Conservation (phyloP, 2,797 vertebrate genomes). For the Gallinago nigripennis region DNA sequence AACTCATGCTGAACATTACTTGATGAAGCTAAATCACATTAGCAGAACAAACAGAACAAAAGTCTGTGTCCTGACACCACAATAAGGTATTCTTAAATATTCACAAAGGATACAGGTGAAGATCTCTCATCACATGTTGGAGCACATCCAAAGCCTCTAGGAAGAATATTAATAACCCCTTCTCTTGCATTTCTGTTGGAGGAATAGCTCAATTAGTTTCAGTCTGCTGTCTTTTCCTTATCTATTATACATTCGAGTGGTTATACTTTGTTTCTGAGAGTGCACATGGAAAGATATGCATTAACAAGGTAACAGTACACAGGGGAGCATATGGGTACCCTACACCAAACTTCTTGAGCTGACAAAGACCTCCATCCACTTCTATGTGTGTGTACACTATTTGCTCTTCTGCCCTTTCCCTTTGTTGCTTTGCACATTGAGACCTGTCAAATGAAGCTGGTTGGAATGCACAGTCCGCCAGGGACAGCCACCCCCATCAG, state of each 20-base stretch:
- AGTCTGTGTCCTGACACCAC: slow-evolving; percentile 16
- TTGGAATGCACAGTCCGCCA: not conserved
- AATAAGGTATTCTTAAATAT: slow-evolving; percentile 38
- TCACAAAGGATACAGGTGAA: slow-evolving; percentile 29
- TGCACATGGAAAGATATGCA: not conserved
- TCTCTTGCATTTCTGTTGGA: not conserved
- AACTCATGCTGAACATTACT: slow-evolving; percentile 66
- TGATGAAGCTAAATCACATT: slow-evolving; percentile 68
- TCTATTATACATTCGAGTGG: slow-evolving; percentile 26
- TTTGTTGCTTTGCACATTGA: accelerated
- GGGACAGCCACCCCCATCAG: not conserved
- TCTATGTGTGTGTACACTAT: accelerated
- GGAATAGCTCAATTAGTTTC: slow-evolving; percentile 51
- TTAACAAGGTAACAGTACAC: not conserved
- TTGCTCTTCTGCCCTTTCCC: not conserved
- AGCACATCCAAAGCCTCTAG: slow-evolving; percentile 41
- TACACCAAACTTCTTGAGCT: not conserved
- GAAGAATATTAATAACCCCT: slow-evolving; percentile 44
- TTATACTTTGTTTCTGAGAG: not conserved
- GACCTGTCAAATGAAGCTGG: not conserved
- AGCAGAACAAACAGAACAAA: slow-evolving; percentile 64
- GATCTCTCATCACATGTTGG: slow-evolving; percentile 1
- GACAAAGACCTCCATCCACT: not conserved
- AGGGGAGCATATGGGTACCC: not conserved
- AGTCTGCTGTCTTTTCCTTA: slow-evolving; percentile 31